Conservation (phyloP, 2,113 vertebrate species). For the Neodontobutis hainanensis region DNA sequence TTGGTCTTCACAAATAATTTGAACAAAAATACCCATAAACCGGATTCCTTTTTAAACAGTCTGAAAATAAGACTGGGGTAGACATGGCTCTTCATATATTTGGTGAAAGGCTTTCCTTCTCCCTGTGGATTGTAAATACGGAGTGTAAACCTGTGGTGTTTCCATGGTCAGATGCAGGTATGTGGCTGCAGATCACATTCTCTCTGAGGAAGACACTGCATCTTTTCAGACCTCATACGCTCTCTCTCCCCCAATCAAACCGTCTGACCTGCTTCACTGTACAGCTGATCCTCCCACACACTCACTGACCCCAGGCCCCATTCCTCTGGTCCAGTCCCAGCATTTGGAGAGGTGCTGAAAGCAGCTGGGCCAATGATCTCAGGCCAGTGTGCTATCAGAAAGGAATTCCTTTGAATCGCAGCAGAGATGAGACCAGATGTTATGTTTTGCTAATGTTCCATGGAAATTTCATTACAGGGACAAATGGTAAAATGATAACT, state of each 20-base stretch:
- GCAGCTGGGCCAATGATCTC: constrained; percentile 52
- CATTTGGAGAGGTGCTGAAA: constrained; percentile 49
- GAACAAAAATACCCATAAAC: no score
- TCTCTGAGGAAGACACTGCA: constrained; percentile 44
- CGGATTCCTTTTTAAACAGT: no score
- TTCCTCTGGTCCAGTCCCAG: constrained; percentile 36
- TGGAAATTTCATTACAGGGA: constrained; percentile 22
- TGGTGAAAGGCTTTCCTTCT: neutral
- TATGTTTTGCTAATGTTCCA: constrained; percentile 18
- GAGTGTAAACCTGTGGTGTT: neutral
- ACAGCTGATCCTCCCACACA: constrained; percentile 49
- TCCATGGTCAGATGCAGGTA: constrained; percentile 11
- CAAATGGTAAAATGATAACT: no score
- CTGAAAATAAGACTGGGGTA: no score
- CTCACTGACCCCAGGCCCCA: constrained; percentile 51
- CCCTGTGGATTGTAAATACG: neutral
- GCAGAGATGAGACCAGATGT: constrained; percentile 1
- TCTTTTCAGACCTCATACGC: constrained; percentile 38
- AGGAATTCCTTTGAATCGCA: constrained; percentile 32
- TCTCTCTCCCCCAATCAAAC: constrained; percentile 40
- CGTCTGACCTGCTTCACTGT: constrained; percentile 53
- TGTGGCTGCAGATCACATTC: constrained; percentile 52
- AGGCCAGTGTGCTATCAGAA: constrained; percentile 27
- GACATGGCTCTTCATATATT: no score
- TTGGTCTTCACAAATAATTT: no score